Evolutionary conservation across 2,113 vertebrate species (phyloP).

Genomic region (Sturnus vulgaris): DNA sequence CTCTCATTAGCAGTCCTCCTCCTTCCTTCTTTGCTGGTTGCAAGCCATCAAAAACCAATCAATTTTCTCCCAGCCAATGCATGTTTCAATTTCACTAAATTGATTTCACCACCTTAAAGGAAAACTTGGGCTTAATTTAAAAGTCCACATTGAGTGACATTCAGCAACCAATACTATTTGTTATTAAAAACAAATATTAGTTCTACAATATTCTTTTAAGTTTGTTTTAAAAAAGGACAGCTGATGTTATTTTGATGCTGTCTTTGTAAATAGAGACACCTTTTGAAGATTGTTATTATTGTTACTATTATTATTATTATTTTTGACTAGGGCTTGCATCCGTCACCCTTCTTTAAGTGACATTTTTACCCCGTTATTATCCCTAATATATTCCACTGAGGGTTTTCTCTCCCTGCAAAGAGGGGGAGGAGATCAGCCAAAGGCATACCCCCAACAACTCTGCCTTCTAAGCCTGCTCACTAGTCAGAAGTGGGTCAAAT

Average conservation of each 20-base stretch:
- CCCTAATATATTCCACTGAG: slow-evolving; percentile 80
- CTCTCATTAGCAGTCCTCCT: neutral
- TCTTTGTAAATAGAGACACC: neutral
- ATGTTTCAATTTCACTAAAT: neutral
- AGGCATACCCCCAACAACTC: slow-evolving; percentile 65
- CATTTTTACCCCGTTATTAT: slow-evolving; percentile 75
- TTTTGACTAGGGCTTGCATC: slow-evolving; percentile 48
- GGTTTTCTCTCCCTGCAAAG: slow-evolving; percentile 62
- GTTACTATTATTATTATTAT: neutral
- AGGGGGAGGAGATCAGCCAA: slow-evolving; percentile 64
- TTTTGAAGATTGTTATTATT: neutral
- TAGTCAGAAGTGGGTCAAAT: slow-evolving; percentile 79
- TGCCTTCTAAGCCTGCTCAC: slow-evolving; percentile 68
- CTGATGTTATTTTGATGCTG: neutral
- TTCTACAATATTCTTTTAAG: neutral
- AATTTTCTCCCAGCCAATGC: neutral
- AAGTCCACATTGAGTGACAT: neutral
- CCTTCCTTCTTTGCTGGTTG: neutral
- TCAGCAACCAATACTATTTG: neutral
- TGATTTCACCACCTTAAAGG: neutral
- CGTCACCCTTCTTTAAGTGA: slow-evolving; percentile 61
- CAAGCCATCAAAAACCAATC: neutral
- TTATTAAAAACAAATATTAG: neutral
- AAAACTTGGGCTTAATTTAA: neutral
- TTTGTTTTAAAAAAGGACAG: neutral